These are phyloP conservation scores for Agelaius tricolor DNA, from an alignment of 2,113 vertebrate genomes.

Conservation along the genomic window DNA sequence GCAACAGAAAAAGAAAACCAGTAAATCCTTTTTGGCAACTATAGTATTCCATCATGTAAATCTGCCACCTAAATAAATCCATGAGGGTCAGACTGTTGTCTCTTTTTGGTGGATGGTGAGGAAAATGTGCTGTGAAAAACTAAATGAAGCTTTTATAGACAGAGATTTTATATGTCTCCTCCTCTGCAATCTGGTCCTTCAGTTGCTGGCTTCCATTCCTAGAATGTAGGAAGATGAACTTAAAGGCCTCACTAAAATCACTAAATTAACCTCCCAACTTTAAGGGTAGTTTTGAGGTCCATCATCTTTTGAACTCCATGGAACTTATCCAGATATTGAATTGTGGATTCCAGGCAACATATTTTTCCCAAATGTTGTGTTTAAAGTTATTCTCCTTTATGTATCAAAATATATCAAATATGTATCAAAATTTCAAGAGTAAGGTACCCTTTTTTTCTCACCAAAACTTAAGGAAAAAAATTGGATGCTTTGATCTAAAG, in stretches of 20 bases:
- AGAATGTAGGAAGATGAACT: background rate
- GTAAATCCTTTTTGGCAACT: background rate
- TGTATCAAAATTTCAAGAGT: background rate
- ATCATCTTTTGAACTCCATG: background rate
- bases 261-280: background rate
- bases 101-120: background rate
- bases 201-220: background rate
- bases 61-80: background rate
- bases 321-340: background rate
- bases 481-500: background rate
- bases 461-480: background rate
- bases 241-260: background rate
- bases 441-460: background rate
- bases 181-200: background rate
- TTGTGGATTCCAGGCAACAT: background rate
- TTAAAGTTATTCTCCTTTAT: background rate
- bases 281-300: background rate
- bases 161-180: background rate
- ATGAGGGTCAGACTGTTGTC: background rate
- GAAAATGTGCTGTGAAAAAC: background rate
- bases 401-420: background rate
- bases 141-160: background rate
- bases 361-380: background rate
- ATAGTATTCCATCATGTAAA: background rate
- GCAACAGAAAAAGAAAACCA: background rate